Evolutionary conservation across 2,797 vertebrate genomes (phyloP).

Genomic region (Molossus alvarezi): DNA sequence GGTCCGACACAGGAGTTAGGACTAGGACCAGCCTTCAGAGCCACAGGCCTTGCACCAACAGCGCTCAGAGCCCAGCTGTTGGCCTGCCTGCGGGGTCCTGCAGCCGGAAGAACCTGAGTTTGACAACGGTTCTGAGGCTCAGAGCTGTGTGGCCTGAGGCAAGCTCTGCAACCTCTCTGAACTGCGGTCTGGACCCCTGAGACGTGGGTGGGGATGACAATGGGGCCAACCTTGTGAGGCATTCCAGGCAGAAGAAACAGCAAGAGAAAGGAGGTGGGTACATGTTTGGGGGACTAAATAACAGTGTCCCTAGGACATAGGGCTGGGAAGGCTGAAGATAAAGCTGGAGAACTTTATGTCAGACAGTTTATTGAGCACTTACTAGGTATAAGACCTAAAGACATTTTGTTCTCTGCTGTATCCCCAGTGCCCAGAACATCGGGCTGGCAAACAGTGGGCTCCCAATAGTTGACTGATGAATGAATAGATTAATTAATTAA

Average conservation of each 20-base stretch:
- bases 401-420: not conserved
- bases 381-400: not conserved
- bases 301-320: not conserved
- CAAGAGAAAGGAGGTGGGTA: not conserved
- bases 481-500: constrained; percentile 3
- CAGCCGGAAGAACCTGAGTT: not conserved
- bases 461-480: not conserved
- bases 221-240: not conserved
- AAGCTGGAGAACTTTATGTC: not conserved
- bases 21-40: not conserved
- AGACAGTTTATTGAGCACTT: not conserved
- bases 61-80: not conserved
- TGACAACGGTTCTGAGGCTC: not conserved
- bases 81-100: not conserved
- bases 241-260: not conserved
- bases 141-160: not conserved
- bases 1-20: not conserved
- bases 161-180: not conserved
- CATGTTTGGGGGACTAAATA: not conserved
- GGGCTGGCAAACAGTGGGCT: not conserved
- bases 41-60: no score
- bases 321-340: not conserved
- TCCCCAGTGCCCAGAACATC: not conserved
- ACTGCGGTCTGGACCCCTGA: not conserved
- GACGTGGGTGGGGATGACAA: not conserved